phyloP scores from a whole-genome alignment of 2,888 invertebrate species.

The Laspeyria flexula region DNA sequence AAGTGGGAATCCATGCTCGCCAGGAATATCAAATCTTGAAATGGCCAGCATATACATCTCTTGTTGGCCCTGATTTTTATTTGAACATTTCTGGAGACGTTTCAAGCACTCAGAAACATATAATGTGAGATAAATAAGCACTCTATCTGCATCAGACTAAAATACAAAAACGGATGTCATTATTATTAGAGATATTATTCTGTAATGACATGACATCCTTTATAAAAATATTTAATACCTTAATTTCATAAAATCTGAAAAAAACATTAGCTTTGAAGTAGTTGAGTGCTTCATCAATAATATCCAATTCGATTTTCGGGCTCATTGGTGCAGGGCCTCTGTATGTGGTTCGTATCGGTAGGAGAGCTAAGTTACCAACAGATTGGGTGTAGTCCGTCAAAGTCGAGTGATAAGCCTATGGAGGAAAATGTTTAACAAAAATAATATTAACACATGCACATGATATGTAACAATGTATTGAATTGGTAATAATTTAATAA shows the following conservation, averaged over 20 bases:
- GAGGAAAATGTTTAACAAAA: constrained; percentile 46
- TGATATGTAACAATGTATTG: no score
- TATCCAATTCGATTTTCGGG: constrained; percentile 90
- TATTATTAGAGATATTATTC: no score
- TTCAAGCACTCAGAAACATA: constrained; percentile 99
- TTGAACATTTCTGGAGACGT: constrained; percentile 95
- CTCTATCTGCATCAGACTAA: constrained; percentile 97
- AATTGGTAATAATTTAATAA: no score
- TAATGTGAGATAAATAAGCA: constrained; percentile 98
- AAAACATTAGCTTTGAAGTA: constrained; percentile 99
- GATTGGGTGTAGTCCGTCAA: constrained; percentile 90
- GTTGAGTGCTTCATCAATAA: constrained; percentile 98
- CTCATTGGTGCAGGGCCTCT: constrained; percentile 96
- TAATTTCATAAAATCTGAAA: constrained; percentile 99
- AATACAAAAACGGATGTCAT: no score
- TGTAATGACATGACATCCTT: no score
- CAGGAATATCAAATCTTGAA: constrained; percentile 98
- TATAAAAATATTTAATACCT: no score
- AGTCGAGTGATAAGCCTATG: constrained; percentile 97
- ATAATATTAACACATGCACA: no score
- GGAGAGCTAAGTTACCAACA: constrained; percentile 96
- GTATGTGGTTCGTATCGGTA: constrained; percentile 95
- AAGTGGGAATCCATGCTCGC: constrained; percentile 96
- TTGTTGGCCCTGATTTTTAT: constrained; percentile 94
- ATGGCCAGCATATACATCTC: constrained; percentile 99